Conservation (phyloP, 2,888 invertebrate genomes). For the Sarcophaga subvicina region DNA sequence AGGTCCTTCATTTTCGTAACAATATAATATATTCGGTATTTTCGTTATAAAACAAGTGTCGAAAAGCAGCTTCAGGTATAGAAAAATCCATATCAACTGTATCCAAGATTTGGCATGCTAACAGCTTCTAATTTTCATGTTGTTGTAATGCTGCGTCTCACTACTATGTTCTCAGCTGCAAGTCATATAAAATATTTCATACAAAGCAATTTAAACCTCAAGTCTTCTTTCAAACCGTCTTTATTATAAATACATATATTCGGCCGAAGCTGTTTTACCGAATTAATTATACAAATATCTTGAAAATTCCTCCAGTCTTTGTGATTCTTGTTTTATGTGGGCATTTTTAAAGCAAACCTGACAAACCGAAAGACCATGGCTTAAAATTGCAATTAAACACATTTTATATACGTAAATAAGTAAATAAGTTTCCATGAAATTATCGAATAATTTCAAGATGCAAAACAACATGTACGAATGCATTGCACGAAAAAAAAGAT, state of each 20-base stretch:
- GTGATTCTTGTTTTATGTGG: conserved; percentile 11
- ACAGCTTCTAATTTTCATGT: too few relatives aligned
- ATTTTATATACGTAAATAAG: not conserved
- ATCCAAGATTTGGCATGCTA: too few relatives aligned
- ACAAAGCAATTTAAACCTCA: not conserved
- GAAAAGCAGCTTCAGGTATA: too few relatives aligned
- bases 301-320: not conserved
- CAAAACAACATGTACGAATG: conserved; percentile 39
- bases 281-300: not conserved
- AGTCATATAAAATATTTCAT: too few relatives aligned
- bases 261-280: not conserved
- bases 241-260: not conserved
- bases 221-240: too few relatives aligned
- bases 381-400: conserved; percentile 25
- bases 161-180: too few relatives aligned
- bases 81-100: too few relatives aligned
- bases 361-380: not conserved
- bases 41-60: too few relatives aligned
- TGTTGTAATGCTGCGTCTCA: too few relatives aligned
- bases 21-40: too few relatives aligned
- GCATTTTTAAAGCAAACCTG: not conserved
- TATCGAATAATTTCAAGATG: conserved; percentile 50
- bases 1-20: too few relatives aligned
- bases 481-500: not conserved
- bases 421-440: conserved; percentile 41